A percentile compares a stretch with the other conserved stretches of the same genome.
These are phyloP conservation scores for Holcopasites calliopsidis DNA, from an alignment of 1,140 invertebrate genomes.

Conservation along the genomic window DNA sequence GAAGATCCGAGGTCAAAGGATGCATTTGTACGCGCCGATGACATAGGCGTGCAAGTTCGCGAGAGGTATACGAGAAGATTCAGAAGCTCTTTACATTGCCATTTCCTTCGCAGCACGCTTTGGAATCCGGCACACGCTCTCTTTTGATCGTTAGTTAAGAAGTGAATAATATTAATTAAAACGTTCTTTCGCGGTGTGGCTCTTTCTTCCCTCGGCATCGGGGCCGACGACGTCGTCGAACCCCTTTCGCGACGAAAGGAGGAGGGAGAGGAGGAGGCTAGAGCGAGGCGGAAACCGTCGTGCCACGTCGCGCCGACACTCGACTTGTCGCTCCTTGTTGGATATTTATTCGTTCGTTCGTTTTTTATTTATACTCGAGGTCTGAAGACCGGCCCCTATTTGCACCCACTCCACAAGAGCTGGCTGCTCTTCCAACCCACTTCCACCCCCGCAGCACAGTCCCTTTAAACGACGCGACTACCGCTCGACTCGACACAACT, in stretches of 20 bases:
- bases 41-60: neutral
- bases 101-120: conserved; percentile 22
- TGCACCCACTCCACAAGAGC: conserved; percentile 59
- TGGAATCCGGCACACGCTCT: conserved; percentile 48
- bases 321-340: conserved; percentile 74
- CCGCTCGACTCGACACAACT: conserved; percentile 58
- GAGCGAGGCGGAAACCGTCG: conserved; percentile 38
- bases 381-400: conserved; percentile 75
- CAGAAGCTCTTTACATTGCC: conserved; percentile 11
- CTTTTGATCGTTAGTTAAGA: conserved; percentile 75
- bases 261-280: neutral
- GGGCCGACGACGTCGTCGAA: conserved; percentile 17
- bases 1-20: neutral
- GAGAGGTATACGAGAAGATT: conserved; percentile 6
- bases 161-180: conserved; percentile 79
- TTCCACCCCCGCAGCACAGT: conserved; percentile 45
- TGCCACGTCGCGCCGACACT: no score
- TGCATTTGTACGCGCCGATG: no score
- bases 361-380: conserved; percentile 77
- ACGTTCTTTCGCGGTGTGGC: conserved; percentile 70
- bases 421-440: conserved; percentile 22
- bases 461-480: conserved; percentile 70
- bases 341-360: conserved; percentile 78
- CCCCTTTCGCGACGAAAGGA: conserved; percentile 2
- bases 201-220: conserved; percentile 57